Conservation (phyloP, 2,888 invertebrate genomes). For the Catonia carolina region DNA sequence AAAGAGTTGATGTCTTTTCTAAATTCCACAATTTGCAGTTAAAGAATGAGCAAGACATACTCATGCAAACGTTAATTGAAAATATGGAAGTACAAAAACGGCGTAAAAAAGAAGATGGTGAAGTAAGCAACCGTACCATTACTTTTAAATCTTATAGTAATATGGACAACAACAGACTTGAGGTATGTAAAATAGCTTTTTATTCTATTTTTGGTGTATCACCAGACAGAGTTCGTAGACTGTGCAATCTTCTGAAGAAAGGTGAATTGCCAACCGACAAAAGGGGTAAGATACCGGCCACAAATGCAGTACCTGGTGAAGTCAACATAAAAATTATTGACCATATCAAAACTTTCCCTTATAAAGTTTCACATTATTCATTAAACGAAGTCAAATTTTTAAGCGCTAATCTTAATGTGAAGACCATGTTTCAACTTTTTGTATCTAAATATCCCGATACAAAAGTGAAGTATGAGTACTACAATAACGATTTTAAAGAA, state of each 20-base stretch:
- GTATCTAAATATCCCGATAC: background rate
- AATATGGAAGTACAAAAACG: conserved; percentile 2
- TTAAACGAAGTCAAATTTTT: conserved; percentile 1
- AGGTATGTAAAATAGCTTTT: conserved; percentile 8
- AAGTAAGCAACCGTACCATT: conserved; percentile 1
- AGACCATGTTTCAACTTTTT: conserved; percentile 1
- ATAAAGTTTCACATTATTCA: conserved; percentile 4
- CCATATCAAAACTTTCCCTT: background rate
- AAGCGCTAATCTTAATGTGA: conserved; percentile 1
- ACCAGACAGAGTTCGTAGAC: conserved; percentile 4
- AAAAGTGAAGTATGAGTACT: background rate
- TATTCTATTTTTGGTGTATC: background rate
- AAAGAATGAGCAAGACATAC: conserved; percentile 3
- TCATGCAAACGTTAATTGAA: background rate
- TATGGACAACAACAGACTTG: background rate
- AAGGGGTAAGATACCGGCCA: background rate
- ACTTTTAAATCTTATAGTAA: conserved; percentile 2
- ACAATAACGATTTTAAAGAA: background rate
- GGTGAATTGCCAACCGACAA: background rate
- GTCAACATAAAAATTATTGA: background rate
- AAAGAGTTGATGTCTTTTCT: background rate
- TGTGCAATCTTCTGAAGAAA: conserved; percentile 1
- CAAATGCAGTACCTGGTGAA: conserved; percentile 6
- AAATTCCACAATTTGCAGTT: background rate
- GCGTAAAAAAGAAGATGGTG: conserved; percentile 2